phyloP scores from a whole-genome alignment of 2,797 vertebrate species.

The Macropodus opercularis region DNA sequence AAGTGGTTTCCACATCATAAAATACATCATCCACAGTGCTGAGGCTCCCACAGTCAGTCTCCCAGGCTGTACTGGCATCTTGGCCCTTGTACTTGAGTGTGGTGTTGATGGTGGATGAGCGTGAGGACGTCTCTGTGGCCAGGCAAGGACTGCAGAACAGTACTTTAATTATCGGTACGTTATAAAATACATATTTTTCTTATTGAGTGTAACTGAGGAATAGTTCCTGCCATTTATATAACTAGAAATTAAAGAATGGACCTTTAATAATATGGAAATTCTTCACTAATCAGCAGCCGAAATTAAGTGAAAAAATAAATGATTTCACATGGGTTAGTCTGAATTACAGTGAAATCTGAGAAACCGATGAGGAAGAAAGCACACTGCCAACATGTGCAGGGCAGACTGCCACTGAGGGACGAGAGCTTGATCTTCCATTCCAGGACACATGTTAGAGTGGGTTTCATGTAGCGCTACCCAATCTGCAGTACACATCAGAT shows the following conservation, averaged over 20 bases:
- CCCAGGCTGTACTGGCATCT: slow-evolving; percentile 52
- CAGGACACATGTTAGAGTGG: slow-evolving; percentile 1
- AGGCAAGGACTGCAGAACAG: neutral
- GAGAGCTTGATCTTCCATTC: slow-evolving; percentile 26
- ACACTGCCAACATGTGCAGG: slow-evolving; percentile 67
- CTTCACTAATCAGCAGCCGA: slow-evolving; percentile 45
- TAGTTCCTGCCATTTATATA: neutral
- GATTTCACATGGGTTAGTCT: slow-evolving; percentile 59
- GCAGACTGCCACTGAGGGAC: slow-evolving; percentile 45
- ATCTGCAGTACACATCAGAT: slow-evolving; percentile 4
- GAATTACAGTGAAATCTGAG: slow-evolving; percentile 63
- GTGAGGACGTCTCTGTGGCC: neutral
- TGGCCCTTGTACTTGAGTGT: slow-evolving; percentile 59
- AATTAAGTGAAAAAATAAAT: slow-evolving; percentile 49
- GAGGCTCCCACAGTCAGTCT: slow-evolving; percentile 43
- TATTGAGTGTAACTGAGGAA: neutral
- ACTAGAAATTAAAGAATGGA: slow-evolving; percentile 12
- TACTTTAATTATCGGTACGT: slow-evolving; percentile 1
- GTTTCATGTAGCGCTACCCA: neutral
- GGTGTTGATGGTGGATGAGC: slow-evolving; percentile 15
- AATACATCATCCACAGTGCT: too few species aligned
- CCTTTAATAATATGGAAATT: slow-evolving; percentile 27
- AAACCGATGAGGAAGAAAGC: slow-evolving; percentile 62
- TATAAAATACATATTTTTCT: slow-evolving; percentile 8
- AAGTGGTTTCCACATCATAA: slow-evolving; percentile 71